phyloP scores from a whole-genome alignment of 2,888 invertebrate species.

The Callinectes sapidus region DNA sequence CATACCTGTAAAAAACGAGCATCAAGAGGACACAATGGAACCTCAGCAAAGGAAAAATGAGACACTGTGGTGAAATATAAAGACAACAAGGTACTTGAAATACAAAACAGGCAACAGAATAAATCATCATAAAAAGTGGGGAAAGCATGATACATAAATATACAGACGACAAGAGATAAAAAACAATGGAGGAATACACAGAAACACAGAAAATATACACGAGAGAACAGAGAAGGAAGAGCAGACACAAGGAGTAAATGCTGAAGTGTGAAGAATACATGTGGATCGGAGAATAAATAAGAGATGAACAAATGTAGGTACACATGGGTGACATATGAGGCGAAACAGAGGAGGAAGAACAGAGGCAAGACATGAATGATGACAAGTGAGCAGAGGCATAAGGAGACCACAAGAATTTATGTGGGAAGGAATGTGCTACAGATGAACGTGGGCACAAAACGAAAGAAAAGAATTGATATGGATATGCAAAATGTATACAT shows the following conservation, averaged over 20 bases:
- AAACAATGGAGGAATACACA: too few relatives aligned
- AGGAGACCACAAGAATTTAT: neutral
- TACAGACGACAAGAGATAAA: too few relatives aligned
- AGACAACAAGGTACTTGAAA: neutral
- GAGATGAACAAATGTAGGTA: neutral
- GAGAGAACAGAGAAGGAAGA: too few relatives aligned
- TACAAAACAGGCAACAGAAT: neutral
- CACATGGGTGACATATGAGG: too few relatives aligned
- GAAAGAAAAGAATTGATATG: neutral
- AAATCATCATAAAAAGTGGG: neutral
- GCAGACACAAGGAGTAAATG: too few relatives aligned
- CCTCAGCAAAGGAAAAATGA: too few relatives aligned
- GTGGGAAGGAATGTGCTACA: neutral
- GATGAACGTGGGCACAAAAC: neutral
- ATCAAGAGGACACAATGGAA: too few relatives aligned
- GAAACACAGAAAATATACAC: too few relatives aligned
- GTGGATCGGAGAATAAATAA: neutral
- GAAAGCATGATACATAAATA: neutral
- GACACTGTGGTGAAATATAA: too few relatives aligned
- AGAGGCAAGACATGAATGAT: neutral
- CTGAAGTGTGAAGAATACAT: too few relatives aligned
- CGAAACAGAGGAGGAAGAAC: neutral
- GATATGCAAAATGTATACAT: neutral
- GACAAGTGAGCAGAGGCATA: neutral
- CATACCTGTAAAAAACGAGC: neutral